Evolutionary conservation across 2,113 vertebrate genomes (phyloP).

Genomic region (Proterorhinus semilunaris): DNA sequence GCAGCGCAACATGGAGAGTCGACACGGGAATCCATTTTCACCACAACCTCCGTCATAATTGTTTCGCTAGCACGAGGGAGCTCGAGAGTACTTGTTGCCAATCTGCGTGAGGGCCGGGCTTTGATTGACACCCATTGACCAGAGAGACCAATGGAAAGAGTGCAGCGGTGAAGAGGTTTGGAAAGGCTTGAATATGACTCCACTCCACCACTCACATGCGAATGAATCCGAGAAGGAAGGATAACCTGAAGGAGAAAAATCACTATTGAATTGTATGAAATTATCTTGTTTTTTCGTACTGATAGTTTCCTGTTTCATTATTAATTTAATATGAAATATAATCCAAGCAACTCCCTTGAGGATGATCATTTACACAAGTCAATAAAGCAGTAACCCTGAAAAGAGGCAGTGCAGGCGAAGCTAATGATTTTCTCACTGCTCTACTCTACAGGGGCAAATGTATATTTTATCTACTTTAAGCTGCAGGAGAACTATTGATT

Average conservation of each 20-base stretch:
- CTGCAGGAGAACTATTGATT: slow-evolving; percentile 69
- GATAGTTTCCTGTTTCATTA: slow-evolving; percentile 47
- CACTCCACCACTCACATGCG: slow-evolving; percentile 64
- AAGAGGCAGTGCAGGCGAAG: slow-evolving; percentile 39
- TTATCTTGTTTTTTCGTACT: slow-evolving; percentile 24
- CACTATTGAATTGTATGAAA: slow-evolving; percentile 7
- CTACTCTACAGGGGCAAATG: slow-evolving; percentile 49
- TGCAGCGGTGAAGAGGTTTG: slow-evolving; percentile 21
- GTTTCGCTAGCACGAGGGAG: slow-evolving; percentile 83
- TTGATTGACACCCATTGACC: slow-evolving; percentile 93
- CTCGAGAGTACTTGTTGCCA: slow-evolving; percentile 89
- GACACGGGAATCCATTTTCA: slow-evolving; percentile 89
- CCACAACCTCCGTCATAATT: slow-evolving; percentile 87
- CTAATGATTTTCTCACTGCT: slow-evolving; percentile 54
- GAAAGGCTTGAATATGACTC: slow-evolving; percentile 58
- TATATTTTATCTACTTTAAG: slow-evolving; percentile 61
- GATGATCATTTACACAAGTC: slow-evolving; percentile 64
- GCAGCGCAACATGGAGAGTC: slow-evolving; percentile 74
- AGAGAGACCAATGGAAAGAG: slow-evolving; percentile 59
- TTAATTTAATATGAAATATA: slow-evolving; percentile 42
- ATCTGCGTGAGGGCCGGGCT: slow-evolving; percentile 76
- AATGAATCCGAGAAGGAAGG: slow-evolving; percentile 14
- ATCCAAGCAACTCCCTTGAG: slow-evolving; percentile 39
- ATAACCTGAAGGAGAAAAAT: slow-evolving; percentile 4
- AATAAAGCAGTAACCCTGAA: slow-evolving; percentile 64